Percentiles rank a stretch among this genome's conserved stretches.
Conservation (phyloP, 2,888 invertebrate species). For the Microctonus hyperodae region DNA sequence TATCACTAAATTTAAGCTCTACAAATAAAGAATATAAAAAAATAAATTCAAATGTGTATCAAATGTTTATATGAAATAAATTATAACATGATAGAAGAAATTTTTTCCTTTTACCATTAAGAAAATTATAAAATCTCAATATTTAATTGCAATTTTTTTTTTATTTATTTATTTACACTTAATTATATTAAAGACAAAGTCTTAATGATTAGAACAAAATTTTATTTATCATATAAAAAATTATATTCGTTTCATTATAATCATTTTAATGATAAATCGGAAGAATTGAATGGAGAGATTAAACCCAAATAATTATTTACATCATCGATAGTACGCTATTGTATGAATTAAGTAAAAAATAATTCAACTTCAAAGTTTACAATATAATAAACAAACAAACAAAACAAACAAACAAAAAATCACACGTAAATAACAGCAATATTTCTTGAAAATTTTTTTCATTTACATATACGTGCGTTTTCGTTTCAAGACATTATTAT, state of each 20-base stretch:
- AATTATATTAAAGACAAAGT: neutral
- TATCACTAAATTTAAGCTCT: slow-evolving; percentile 55
- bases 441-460: neutral
- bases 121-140: slow-evolving; percentile 8
- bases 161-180: slow-evolving; percentile 2
- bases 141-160: neutral
- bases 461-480: slow-evolving; percentile 14
- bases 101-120: neutral
- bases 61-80: slow-evolving; percentile 62
- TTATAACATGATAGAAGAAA: slow-evolving; percentile 52
- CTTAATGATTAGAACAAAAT: neutral
- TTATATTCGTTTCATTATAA: neutral
- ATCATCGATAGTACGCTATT: neutral
- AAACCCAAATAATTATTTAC: slow-evolving; percentile 6
- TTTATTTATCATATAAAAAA: slow-evolving; percentile 1
- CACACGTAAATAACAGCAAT: neutral
- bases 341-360: neutral
- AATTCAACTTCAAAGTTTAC: neutral
- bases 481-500: slow-evolving; percentile 12
- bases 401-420: no score
- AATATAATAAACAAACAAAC: neutral
- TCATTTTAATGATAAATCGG: neutral
- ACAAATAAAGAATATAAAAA: slow-evolving; percentile 40
- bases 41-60: slow-evolving; percentile 53
- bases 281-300: neutral